phyloP scores from a whole-genome alignment of 2,113 vertebrate species.

The Pampusana beccarii region DNA sequence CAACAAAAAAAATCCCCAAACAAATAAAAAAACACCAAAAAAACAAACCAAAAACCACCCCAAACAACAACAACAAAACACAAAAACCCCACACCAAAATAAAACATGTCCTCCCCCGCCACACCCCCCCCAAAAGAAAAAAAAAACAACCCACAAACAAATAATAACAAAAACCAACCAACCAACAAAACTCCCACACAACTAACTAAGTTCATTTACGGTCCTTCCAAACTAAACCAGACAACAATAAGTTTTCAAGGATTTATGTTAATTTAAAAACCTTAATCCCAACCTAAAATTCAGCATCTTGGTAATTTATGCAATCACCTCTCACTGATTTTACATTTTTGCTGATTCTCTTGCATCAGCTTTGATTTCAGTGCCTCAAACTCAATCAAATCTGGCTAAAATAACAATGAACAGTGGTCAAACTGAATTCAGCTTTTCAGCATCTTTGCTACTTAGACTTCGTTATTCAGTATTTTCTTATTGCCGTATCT shows the following conservation, averaged over 20 bases:
- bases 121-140: no score
- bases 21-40: background rate
- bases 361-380: background rate
- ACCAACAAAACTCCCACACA: background rate
- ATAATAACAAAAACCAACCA: background rate
- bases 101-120: background rate
- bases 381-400: background rate
- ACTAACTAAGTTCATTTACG: background rate
- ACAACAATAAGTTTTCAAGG: background rate
- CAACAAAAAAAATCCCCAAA: background rate
- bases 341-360: background rate
- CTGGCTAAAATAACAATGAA: background rate
- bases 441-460: background rate
- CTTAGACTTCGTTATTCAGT: background rate
- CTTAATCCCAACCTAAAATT: background rate
- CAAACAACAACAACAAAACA: background rate
- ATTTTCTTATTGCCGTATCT: background rate
- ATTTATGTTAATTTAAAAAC: background rate
- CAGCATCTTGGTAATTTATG: background rate
- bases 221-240: background rate
- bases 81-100: background rate
- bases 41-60: background rate
- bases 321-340: background rate
- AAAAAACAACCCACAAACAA: background rate
- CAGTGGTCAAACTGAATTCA: background rate